Evolutionary conservation across 2,888 invertebrate genomes (phyloP), one percentile per base, ranked within the genome.

Genomic region (Oscheius myriophilus): DNA sequence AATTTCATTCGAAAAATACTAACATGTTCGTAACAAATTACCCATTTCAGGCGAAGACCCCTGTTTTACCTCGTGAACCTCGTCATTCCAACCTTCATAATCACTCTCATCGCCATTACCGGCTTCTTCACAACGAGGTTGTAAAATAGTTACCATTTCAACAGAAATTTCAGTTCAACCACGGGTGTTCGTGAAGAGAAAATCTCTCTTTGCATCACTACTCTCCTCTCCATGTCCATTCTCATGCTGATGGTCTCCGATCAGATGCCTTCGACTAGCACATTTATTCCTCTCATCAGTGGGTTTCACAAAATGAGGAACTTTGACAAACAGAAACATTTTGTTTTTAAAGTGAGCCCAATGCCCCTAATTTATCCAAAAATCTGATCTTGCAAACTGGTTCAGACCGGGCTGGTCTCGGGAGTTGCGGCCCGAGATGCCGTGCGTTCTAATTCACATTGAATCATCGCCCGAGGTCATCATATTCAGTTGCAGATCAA

Each of bases 211-310:
- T 87, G 87, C 61, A 87, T 88, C 63, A 87, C 87, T 1, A 87
- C 87, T 2, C 82, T 87, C 4, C 75, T 88, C 64, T 87, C 87
- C 4, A 87, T 87, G 78, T 87, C 87, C 2, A 87, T 88, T 62
- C 87, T 88, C 70, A 86, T 87, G 86, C 80, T 87, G 63, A 83
- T 88, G 57, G 87, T 87, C 6, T 87, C 87, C 1, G 87, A 88
- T 69, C 87, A 85, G 58, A 87, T 87, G 87, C 88, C 88, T 0
- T 86, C 87, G 3, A 88, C 87, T 0, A 87, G 87, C 12, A 87
- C 87, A 63, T 87, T 86, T 75, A 87, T 88, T 45, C 87, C 88
- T 14, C 79, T 88, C 2, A 87, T 88, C 58, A 87, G 87, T 87
- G 74, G 79, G 85, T 69, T 49, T 45, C 16, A 43, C 21, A 14